Evolutionary conservation across 2,888 invertebrate species (phyloP).

Genomic region (Lasius platythorax): DNA sequence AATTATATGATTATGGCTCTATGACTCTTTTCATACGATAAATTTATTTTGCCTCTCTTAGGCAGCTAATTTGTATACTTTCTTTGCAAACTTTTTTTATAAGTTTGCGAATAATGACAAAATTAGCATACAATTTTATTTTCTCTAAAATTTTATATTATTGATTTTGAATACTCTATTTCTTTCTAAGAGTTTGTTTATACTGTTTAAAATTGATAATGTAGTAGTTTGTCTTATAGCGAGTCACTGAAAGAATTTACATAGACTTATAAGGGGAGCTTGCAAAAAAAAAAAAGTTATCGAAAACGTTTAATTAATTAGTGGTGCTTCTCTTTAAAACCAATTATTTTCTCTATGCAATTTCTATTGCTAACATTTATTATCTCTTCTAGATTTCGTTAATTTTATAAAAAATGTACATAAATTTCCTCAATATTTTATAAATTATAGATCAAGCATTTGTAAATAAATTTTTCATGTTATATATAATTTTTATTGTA

Average conservation of each 20-base stretch:
- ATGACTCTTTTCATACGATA: not conserved
- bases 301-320: conserved; percentile 40
- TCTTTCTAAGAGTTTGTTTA: conserved; percentile 23
- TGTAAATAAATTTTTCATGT: not conserved
- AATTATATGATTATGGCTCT: not conserved
- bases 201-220: conserved; percentile 30
- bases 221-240: conserved; percentile 3
- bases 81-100: conserved; percentile 4
- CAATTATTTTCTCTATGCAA: not conserved
- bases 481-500: not conserved
- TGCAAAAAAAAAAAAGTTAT: conserved; percentile 6
- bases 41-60: conserved; percentile 1
- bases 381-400: not conserved
- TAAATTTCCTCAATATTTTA: not conserved
- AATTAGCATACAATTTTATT: conserved; percentile 1
- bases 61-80: not conserved
- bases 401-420: not conserved
- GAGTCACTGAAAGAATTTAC: conserved; percentile 13
- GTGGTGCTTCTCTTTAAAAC: not conserved
- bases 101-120: not conserved
- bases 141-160: conserved; percentile 5
- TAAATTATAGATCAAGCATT: not conserved
- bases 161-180: conserved; percentile 7
- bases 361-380: not conserved
- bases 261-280: not conserved